Conservation (phyloP, 2,888 invertebrate species). For the Melanargia galathea region DNA sequence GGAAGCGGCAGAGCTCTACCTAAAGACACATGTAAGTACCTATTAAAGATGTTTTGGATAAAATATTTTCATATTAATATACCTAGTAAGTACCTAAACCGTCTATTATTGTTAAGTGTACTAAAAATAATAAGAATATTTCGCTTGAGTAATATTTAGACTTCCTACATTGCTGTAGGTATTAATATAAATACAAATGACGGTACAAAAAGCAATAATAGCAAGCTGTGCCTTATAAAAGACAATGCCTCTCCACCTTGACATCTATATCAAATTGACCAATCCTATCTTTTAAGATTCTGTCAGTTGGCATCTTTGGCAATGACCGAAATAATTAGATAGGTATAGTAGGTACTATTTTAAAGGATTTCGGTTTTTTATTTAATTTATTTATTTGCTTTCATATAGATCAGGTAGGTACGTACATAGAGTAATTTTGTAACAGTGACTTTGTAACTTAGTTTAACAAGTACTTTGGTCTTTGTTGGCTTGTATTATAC, state of each 20-base stretch:
- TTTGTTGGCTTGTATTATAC: no score
- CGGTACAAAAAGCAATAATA: not conserved
- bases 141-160: no score
- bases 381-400: no score
- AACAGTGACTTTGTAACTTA: no score
- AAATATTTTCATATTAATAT: not conserved
- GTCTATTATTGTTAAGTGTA: not conserved
- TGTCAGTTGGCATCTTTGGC: conserved; percentile 13
- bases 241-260: conserved; percentile 41
- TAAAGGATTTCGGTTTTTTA: no score
- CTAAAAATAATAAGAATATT: not conserved
- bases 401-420: no score
- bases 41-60: not conserved
- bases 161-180: no score
- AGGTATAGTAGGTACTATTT: no score
- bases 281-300: conserved; percentile 21
- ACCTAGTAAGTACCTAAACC: not conserved
- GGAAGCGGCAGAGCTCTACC: conserved; percentile 83
- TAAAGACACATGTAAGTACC: conserved; percentile 82
- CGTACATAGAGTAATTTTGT: no score
- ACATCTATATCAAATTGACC: conserved; percentile 45
- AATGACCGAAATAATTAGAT: conserved; percentile 1
- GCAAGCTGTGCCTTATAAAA: not conserved
- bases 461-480: no score
- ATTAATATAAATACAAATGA: no score